phyloP scores from a whole-genome alignment of 53 echinoderm and acorn worm species.

The Holothuria scabra region DNA sequence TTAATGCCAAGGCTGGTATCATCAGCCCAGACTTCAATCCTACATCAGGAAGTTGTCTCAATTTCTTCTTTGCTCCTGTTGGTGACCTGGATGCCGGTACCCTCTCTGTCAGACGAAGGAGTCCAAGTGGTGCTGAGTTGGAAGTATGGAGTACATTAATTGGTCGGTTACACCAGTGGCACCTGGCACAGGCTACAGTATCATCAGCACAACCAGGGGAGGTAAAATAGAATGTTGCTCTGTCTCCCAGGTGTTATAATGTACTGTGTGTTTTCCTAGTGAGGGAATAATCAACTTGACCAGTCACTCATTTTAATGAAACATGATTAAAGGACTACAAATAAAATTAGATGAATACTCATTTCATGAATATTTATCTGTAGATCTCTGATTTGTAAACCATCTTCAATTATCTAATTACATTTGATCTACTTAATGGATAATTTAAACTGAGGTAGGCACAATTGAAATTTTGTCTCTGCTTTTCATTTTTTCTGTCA shows the following conservation, averaged over 20 bases:
- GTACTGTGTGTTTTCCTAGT: too few relatives aligned
- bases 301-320: too few relatives aligned
- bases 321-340: too few relatives aligned
- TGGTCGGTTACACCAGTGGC: slow-evolving; percentile 43
- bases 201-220: slow-evolving; percentile 36
- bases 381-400: too few relatives aligned
- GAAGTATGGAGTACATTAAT: slow-evolving; percentile 2
- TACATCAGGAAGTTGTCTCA: slow-evolving; percentile 34
- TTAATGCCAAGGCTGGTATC: slow-evolving; percentile 14
- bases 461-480: neutral
- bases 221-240: neutral
- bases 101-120: slow-evolving; percentile 4
- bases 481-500: too few relatives aligned
- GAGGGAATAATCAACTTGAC: too few relatives aligned
- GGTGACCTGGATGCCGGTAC: slow-evolving; percentile 33
- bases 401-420: too few relatives aligned
- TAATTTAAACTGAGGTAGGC: slow-evolving; percentile 23
- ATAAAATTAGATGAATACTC: too few relatives aligned
- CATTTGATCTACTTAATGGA: too few relatives aligned
- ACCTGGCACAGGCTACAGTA: slow-evolving; percentile 23
- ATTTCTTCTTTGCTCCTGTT: slow-evolving; percentile 39
- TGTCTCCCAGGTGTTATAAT: too few relatives aligned
- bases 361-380: too few relatives aligned
- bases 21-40: neutral
- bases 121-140: neutral